Percentiles rank a stretch among this genome's conserved stretches.
These are phyloP conservation scores for Lordiphosa fenestrarum DNA, from an alignment of 2,888 invertebrate genomes.

Conservation along the genomic window DNA sequence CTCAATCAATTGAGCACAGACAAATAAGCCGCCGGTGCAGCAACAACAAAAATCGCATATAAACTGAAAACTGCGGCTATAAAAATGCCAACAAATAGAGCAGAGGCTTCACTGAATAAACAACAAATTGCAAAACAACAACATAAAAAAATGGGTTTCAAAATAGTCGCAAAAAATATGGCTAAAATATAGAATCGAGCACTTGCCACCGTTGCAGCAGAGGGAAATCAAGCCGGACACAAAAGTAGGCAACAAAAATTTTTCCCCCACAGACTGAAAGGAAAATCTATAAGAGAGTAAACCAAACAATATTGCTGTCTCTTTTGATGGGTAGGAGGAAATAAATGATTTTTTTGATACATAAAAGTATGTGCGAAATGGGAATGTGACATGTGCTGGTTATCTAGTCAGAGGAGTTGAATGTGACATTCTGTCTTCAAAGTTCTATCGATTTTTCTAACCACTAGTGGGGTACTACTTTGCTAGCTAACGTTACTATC, in stretches of 20 bases:
- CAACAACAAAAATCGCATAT: conserved; percentile 27
- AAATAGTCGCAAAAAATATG: conserved; percentile 22
- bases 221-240: too few relatives aligned
- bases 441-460: too few relatives aligned
- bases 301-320: neutral
- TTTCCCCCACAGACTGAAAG: conserved; percentile 1
- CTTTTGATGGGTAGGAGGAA: neutral
- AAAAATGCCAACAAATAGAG: conserved; percentile 43
- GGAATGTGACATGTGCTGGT: conserved; percentile 2
- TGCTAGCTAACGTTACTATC: too few relatives aligned
- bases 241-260: conserved; percentile 1
- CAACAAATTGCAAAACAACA: conserved; percentile 12
- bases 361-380: neutral
- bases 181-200: conserved; percentile 3
- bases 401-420: too few relatives aligned
- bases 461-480: too few relatives aligned
- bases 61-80: conserved; percentile 39
- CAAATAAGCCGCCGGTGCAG: conserved; percentile 55
- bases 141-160: conserved; percentile 16
- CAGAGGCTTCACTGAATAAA: conserved; percentile 4
- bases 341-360: neutral
- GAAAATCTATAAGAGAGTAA: conserved; percentile 2
- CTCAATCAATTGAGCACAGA: conserved; percentile 69
- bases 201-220: neutral
- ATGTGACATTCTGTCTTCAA: too few relatives aligned